A percentile compares a stretch with the other conserved stretches of the same genome.
Conservation (phyloP, 1,140 invertebrate species). For the Littorina saxatilis region DNA sequence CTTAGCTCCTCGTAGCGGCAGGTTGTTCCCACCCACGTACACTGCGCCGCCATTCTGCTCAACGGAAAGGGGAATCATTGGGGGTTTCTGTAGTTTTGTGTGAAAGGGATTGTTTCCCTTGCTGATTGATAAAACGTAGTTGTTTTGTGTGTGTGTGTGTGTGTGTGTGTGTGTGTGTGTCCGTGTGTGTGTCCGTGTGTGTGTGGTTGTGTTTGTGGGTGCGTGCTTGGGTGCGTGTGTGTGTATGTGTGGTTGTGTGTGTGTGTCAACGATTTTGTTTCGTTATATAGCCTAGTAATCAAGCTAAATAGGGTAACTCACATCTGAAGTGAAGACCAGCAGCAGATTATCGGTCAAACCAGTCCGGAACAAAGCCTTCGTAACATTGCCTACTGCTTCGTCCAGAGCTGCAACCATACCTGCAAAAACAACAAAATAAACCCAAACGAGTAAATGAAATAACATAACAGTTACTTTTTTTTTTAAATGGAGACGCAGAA, state of each 20-base stretch:
- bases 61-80: too few relatives aligned
- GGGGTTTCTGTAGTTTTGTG: too few relatives aligned
- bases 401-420: slow-evolving; percentile 44
- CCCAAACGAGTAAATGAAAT: background rate
- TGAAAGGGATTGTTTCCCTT: too few relatives aligned
- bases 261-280: too few relatives aligned
- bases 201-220: too few relatives aligned
- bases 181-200: background rate
- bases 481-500: too few relatives aligned
- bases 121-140: too few relatives aligned
- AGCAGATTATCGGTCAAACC: slow-evolving; percentile 39
- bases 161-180: background rate
- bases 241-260: too few relatives aligned
- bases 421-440: background rate
- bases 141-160: background rate
- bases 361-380: background rate
- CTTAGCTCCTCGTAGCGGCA: slow-evolving; percentile 60
- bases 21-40: slow-evolving; percentile 56
- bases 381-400: slow-evolving; percentile 43
- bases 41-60: slow-evolving; percentile 72
- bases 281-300: too few relatives aligned
- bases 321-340: slow-evolving; percentile 51
- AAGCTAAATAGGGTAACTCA: slow-evolving; percentile 67
- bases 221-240: too few relatives aligned
- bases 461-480: too few relatives aligned